Evolutionary conservation across 2,888 invertebrate genomes (phyloP).

Genomic region (Autographa pulchrina): DNA sequence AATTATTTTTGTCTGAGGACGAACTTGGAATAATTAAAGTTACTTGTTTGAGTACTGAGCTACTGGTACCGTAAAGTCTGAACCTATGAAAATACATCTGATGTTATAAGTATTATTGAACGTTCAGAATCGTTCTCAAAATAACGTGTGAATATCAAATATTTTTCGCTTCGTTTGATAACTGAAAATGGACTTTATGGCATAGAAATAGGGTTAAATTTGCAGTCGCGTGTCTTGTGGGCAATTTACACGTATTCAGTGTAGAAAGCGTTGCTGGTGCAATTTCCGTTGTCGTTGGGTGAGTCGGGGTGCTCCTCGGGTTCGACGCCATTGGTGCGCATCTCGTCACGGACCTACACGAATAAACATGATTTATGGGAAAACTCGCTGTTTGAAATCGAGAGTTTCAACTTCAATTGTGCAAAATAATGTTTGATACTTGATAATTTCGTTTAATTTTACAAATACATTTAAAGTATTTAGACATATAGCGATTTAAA

Average conservation of each 20-base stretch:
- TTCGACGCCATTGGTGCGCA: conserved; percentile 90
- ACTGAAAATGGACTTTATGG: conserved; percentile 5
- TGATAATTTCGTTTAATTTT: no score
- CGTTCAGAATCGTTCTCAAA: neutral
- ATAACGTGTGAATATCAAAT: neutral
- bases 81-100: neutral
- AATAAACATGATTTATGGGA: conserved; percentile 24
- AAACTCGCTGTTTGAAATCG: neutral
- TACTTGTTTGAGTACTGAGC: neutral
- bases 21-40: neutral
- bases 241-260: conserved; percentile 73
- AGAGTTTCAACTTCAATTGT: no score
- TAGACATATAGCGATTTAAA: no score
- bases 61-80: neutral
- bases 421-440: no score
- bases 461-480: no score
- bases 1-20: neutral
- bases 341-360: conserved; percentile 89
- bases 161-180: neutral
- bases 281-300: conserved; percentile 89
- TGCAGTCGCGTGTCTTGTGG: conserved; percentile 42
- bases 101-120: neutral
- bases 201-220: conserved; percentile 42
- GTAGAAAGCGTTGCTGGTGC: conserved; percentile 91
- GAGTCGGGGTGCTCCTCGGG: conserved; percentile 90